Conservation (phyloP, 1,140 invertebrate genomes). For the Aphaenogaster ashmeadi region DNA sequence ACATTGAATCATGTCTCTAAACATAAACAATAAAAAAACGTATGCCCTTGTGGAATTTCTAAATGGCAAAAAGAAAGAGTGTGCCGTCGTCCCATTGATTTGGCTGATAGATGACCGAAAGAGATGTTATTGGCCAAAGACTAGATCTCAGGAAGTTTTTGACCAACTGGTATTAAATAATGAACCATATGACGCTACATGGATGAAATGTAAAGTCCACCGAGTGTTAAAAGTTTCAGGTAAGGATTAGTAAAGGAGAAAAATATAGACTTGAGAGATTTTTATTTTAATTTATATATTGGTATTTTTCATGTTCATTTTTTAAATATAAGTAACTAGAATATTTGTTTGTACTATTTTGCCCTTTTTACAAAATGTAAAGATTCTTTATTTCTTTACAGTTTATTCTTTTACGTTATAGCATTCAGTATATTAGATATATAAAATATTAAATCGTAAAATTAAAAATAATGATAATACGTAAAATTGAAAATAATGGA, state of each 20-base stretch:
- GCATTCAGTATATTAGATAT: too few relatives aligned
- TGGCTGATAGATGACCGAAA: not conserved
- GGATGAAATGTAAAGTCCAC: not conserved
- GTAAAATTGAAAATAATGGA: too few relatives aligned
- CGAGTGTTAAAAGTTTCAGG: not conserved
- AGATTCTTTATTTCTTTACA: too few relatives aligned
- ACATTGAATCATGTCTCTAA: not conserved
- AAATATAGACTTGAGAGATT: too few relatives aligned
- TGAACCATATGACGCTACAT: not conserved
- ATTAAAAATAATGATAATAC: too few relatives aligned
- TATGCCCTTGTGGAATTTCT: not conserved
- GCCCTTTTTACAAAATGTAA: too few relatives aligned
- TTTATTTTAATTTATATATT: too few relatives aligned
- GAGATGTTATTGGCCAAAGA: constrained; percentile 17
- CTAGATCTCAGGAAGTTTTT: not conserved
- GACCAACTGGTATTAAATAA: not conserved
- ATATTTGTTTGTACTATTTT: too few relatives aligned
- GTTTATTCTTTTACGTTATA: too few relatives aligned
- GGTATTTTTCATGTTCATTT: too few relatives aligned
- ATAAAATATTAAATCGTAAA: too few relatives aligned
- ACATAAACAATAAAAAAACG: not conserved
- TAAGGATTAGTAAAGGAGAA: not conserved
- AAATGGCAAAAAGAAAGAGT: constrained; percentile 9
- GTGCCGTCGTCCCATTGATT: not conserved
- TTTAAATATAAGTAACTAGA: too few relatives aligned